Percentiles rank a stretch among this genome's conserved stretches.
These are phyloP conservation scores for Actenoides hombroni DNA, from an alignment of 2,113 vertebrate species.

Conservation along the genomic window DNA sequence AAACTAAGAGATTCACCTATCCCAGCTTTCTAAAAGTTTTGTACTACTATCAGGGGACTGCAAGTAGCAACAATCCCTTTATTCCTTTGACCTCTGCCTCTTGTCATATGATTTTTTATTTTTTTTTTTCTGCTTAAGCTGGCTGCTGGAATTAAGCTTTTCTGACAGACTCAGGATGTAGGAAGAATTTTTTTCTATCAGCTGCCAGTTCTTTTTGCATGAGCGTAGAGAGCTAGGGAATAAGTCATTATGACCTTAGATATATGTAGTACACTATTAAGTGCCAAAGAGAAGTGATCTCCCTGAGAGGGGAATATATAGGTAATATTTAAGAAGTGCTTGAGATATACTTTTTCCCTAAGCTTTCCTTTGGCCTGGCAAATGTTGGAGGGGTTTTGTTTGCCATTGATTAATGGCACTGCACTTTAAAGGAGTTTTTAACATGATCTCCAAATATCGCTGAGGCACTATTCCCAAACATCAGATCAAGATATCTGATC, in stretches of 20 bases:
- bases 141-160: slow-evolving; percentile 1
- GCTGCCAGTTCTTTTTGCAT: background rate
- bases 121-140: background rate
- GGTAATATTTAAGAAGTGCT: background rate
- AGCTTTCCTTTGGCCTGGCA: background rate
- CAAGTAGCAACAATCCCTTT: background rate
- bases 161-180: background rate
- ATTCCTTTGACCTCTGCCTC: background rate
- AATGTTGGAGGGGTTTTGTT: background rate
- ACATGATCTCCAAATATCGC: background rate
- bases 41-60: background rate
- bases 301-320: background rate
- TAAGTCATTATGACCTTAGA: background rate
- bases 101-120: background rate
- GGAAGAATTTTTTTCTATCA: background rate
- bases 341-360: background rate
- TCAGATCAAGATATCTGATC: background rate
- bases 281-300: background rate
- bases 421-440: background rate
- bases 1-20: background rate
- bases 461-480: background rate
- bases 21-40: background rate
- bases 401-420: background rate
- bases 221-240: background rate
- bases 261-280: background rate